These are phyloP conservation scores for Caenorhabditis plicata DNA, from an alignment of 2,888 invertebrate species.

Conservation along the genomic window DNA sequence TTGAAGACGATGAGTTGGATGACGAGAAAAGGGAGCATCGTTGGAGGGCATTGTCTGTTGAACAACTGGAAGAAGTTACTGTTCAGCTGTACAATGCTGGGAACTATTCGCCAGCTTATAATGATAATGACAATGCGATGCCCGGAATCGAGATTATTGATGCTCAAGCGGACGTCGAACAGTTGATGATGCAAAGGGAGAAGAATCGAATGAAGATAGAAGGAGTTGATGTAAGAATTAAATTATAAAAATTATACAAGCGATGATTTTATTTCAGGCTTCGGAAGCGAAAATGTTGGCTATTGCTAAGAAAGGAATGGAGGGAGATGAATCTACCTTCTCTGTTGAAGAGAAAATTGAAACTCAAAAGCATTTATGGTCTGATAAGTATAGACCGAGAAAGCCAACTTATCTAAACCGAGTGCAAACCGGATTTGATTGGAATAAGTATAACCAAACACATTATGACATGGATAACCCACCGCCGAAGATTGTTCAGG, in stretches of 20 bases:
- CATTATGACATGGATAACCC: slow-evolving; percentile 99
- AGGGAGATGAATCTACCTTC: slow-evolving; percentile 76
- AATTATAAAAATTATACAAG: neutral
- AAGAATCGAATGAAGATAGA: slow-evolving; percentile 30
- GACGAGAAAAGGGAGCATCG: slow-evolving; percentile 61
- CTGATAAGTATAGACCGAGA: slow-evolving; percentile 94
- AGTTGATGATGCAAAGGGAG: slow-evolving; percentile 68
- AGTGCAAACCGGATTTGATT: slow-evolving; percentile 85
- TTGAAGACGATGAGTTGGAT: slow-evolving; percentile 53
- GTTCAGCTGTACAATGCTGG: slow-evolving; percentile 76
- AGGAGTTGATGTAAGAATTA: slow-evolving; percentile 8
- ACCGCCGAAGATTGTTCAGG: slow-evolving; percentile 98
- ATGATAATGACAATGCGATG: slow-evolving; percentile 53
- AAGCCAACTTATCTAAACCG: slow-evolving; percentile 96
- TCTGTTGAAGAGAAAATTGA: slow-evolving; percentile 72
- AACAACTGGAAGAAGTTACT: slow-evolving; percentile 48
- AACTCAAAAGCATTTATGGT: slow-evolving; percentile 84
- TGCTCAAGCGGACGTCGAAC: slow-evolving; percentile 77
- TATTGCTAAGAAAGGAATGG: slow-evolving; percentile 83
- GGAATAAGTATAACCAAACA: slow-evolving; percentile 99
- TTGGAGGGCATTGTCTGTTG: slow-evolving; percentile 49
- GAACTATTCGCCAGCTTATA: slow-evolving; percentile 74
- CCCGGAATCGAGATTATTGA: slow-evolving; percentile 63
- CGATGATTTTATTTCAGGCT: slow-evolving; percentile 11
- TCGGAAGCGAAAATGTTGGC: slow-evolving; percentile 75